A percentile compares a stretch with the other conserved stretches of the same genome.
These are phyloP conservation scores for Pocota personata DNA, from an alignment of 2,888 invertebrate genomes.

Conservation along the genomic window DNA sequence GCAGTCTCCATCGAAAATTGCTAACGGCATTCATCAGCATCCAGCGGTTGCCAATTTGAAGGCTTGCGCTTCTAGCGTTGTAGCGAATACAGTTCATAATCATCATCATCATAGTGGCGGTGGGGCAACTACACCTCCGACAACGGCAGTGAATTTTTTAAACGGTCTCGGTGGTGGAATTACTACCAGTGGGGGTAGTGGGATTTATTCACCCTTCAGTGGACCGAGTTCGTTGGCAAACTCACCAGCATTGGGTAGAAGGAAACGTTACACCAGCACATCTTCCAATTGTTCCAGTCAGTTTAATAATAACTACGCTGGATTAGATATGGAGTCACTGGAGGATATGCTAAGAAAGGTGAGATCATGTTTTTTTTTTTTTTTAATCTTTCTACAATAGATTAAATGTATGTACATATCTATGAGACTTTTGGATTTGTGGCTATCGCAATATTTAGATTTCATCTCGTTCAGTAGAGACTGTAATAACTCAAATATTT, in stretches of 20 bases:
- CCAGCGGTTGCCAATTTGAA: slow-evolving; percentile 76
- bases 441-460: too few species aligned
- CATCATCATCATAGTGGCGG: slow-evolving; percentile 27
- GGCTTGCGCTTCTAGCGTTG: slow-evolving; percentile 67
- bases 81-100: slow-evolving; percentile 43
- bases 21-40: slow-evolving; percentile 70
- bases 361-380: slow-evolving; percentile 77
- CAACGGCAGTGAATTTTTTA: slow-evolving; percentile 53
- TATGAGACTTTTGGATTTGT: too few species aligned
- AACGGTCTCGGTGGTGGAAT: slow-evolving; percentile 44
- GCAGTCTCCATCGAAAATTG: slow-evolving; percentile 62
- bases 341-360: slow-evolving; percentile 92
- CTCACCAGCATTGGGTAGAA: slow-evolving; percentile 85
- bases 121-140: slow-evolving; percentile 43
- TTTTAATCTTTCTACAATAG: background rate
- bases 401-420: background rate
- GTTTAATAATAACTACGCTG: slow-evolving; percentile 85
- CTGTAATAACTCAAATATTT: too few species aligned
- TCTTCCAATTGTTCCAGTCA: slow-evolving; percentile 86
- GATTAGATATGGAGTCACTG: slow-evolving; percentile 89
- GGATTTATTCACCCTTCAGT: slow-evolving; percentile 76
- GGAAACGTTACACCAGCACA: slow-evolving; percentile 85
- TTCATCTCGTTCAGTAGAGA: too few species aligned
- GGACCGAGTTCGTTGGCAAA: slow-evolving; percentile 81
- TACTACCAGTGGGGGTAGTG: slow-evolving; percentile 49